These are phyloP conservation scores for Drosophila merina DNA, from an alignment of 2,888 invertebrate genomes.

Conservation along the genomic window DNA sequence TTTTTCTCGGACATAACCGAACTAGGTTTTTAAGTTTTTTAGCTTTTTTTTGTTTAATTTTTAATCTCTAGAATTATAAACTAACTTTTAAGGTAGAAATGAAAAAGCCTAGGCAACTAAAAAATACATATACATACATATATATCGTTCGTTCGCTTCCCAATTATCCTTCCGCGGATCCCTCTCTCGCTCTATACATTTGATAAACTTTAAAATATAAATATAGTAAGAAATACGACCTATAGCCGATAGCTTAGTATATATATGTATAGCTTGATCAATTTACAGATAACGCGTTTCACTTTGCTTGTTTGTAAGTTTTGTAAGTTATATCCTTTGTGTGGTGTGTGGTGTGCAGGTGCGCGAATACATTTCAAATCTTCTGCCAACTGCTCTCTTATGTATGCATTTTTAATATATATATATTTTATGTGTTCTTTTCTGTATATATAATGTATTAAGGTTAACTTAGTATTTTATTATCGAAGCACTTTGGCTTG, in stretches of 20 bases:
- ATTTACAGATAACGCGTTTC: constrained; percentile 32
- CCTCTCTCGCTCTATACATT: constrained; percentile 31
- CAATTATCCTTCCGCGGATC: neutral
- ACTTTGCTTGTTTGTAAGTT: neutral
- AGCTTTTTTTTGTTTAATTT: constrained; percentile 10
- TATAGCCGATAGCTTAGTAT: constrained; percentile 21
- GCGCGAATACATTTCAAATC: constrained; percentile 46
- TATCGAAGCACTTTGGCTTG: constrained; percentile 63
- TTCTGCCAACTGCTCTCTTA: constrained; percentile 40
- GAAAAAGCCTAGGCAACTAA: constrained; percentile 63
- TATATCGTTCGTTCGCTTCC: constrained; percentile 12
- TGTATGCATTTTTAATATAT: constrained; percentile 38
- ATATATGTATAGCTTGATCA: constrained; percentile 25
- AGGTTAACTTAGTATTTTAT: constrained; percentile 43
- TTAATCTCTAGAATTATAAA: constrained; percentile 51
- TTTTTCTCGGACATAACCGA: constrained; percentile 36
- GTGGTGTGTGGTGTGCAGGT: constrained; percentile 39
- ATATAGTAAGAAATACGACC: constrained; percentile 22
- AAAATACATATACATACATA: constrained; percentile 56
- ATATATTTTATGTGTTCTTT: constrained; percentile 39
- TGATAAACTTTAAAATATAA: constrained; percentile 24
- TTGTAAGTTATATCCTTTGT: constrained; percentile 14
- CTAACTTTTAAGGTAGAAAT: constrained; percentile 57
- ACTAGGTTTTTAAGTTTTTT: constrained; percentile 12
- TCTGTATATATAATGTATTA: constrained; percentile 30